Evolutionary conservation across 1,140 invertebrate species (phyloP).

Genomic region (Gerris buenoi): DNA sequence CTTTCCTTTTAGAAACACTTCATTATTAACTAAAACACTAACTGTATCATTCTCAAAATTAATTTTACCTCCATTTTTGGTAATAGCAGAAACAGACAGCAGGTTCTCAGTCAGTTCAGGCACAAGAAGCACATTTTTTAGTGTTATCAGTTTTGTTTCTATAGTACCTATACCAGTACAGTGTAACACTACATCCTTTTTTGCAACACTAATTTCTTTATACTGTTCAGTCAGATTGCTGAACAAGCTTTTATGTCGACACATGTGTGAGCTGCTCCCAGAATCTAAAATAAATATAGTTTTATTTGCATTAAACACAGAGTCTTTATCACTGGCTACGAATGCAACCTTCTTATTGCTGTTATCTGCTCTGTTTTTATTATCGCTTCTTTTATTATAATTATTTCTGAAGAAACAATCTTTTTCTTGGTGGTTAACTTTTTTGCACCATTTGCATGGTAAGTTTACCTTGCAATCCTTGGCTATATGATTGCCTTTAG

Average conservation of each 20-base stretch:
- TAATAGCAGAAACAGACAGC: neutral
- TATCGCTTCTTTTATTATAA: too few relatives aligned
- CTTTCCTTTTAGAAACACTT: neutral
- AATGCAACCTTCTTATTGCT: neutral
- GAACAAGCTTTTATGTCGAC: neutral
- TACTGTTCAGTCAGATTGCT: neutral
- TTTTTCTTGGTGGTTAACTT: neutral
- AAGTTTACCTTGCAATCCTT: neutral
- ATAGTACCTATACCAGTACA: neutral
- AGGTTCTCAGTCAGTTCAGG: neutral
- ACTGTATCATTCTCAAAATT: neutral
- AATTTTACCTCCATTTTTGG: neutral
- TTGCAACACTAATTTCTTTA: neutral
- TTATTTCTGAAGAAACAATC: neutral
- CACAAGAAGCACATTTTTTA: neutral
- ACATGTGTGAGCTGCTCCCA: neutral
- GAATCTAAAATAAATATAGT: neutral
- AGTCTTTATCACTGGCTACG: neutral
- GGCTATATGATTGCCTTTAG: neutral
- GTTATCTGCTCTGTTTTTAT: neutral
- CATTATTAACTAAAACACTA: neutral
- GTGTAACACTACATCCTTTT: neutral
- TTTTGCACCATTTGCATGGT: neutral
- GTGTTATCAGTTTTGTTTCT: neutral
- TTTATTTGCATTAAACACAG: neutral